A percentile compares a stretch with the other conserved stretches of the same genome.
Conservation (phyloP, 2,888 invertebrate species). For the Emmelina monodactyla region DNA sequence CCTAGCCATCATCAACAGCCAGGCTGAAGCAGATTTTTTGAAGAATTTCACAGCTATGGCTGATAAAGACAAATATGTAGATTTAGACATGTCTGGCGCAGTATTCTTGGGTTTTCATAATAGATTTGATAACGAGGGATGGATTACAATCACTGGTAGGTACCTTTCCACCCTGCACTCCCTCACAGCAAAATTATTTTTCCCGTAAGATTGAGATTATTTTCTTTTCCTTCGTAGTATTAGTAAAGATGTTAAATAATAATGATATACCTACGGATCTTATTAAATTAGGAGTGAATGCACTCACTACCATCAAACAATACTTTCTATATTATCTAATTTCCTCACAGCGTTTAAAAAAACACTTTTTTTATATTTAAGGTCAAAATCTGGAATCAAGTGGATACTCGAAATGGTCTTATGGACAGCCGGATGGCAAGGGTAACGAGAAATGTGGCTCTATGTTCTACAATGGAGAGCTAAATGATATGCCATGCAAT, state of each 20-base stretch:
- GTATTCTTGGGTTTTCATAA: constrained; percentile 5
- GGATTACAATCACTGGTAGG: constrained; percentile 4
- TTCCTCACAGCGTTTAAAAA: too few relatives aligned
- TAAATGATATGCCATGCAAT: constrained; percentile 9
- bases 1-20: constrained; percentile 16
- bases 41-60: constrained; percentile 8
- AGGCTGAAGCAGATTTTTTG: constrained; percentile 14
- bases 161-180: too few relatives aligned
- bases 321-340: too few relatives aligned
- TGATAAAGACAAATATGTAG: background rate
- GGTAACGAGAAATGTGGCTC: constrained; percentile 8
- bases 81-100: background rate
- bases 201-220: too few relatives aligned
- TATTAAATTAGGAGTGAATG: too few relatives aligned
- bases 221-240: too few relatives aligned
- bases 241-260: too few relatives aligned
- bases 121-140: background rate
- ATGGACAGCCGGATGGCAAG: constrained; percentile 9
- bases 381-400: background rate
- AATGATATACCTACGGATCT: too few relatives aligned
- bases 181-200: too few relatives aligned
- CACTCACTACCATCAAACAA: too few relatives aligned
- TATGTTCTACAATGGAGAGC: constrained; percentile 6
- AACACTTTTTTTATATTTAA: background rate
- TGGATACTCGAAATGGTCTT: constrained; percentile 8